Evolutionary conservation across 2,797 vertebrate species (phyloP).

Genomic region (Clarias fuscus): DNA sequence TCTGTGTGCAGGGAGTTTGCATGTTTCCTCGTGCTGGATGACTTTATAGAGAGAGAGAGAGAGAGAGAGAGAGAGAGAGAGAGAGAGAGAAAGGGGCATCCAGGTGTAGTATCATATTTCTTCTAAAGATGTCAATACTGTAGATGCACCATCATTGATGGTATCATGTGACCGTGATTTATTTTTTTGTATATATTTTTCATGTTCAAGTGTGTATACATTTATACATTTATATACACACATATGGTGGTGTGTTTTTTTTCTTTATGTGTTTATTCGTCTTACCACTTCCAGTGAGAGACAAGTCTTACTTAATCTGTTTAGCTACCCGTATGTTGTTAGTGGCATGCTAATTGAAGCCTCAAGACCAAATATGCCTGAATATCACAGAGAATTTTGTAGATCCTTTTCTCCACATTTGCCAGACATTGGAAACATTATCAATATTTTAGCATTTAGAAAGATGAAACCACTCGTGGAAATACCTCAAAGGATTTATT

Average conservation of each 20-base stretch:
- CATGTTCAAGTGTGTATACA: no score
- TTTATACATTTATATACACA: no score
- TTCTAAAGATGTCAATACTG: no score
- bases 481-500: constrained; percentile 30
- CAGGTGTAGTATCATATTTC: no score
- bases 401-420: neutral
- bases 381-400: constrained; percentile 11
- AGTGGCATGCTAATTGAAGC: constrained; percentile 12
- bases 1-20: no score
- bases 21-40: no score
- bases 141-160: no score
- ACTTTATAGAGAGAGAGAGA: no score
- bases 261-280: neutral
- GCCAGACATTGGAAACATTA: neutral
- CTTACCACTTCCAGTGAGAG: neutral
- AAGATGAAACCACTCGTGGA: constrained; percentile 26
- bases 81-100: no score
- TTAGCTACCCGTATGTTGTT: constrained; percentile 8
- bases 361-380: neutral
- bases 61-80: no score
- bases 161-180: no score
- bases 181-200: no score
- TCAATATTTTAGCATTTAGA: constrained; percentile 27
- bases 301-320: constrained; percentile 17
- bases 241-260: neutral